Percentiles rank a stretch among this genome's conserved stretches.
phyloP scores from a whole-genome alignment of 2,113 vertebrate species.

The Panurus biarmicus region DNA sequence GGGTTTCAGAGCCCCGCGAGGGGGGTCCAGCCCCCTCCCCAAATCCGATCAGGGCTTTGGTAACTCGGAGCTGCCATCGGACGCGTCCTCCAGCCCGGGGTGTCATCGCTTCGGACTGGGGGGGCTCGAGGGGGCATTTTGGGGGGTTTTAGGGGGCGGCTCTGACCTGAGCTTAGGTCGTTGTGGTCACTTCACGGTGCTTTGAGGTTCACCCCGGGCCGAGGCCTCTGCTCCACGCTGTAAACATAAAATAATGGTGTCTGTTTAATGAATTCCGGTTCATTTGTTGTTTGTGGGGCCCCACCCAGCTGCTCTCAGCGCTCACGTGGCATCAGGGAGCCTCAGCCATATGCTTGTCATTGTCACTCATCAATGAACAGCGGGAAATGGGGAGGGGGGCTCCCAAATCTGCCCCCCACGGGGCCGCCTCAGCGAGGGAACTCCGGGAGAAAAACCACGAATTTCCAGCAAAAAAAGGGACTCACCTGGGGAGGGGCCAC shows the following conservation, averaged over 20 bases:
- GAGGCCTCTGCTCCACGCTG: fast-evolving
- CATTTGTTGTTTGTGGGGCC: fast-evolving
- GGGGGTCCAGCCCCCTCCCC: background rate
- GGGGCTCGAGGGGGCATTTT: too few species aligned
- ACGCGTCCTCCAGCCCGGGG: background rate
- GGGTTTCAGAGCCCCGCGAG: fast-evolving
- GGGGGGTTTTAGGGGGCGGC: fast-evolving
- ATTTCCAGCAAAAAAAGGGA: background rate
- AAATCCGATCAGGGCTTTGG: background rate
- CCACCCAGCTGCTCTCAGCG: background rate
- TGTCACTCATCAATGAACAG: background rate
- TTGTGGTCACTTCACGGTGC: fast-evolving
- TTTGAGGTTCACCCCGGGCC: fast-evolving
- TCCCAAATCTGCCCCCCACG: background rate
- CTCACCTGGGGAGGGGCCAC: background rate
- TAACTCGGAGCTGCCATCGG: background rate
- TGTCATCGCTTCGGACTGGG: background rate
- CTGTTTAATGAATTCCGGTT: fast-evolving
- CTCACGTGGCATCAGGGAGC: background rate
- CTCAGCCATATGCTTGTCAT: background rate
- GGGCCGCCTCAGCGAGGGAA: too few species aligned
- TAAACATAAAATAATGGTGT: fast-evolving
- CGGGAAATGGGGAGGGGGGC: fast-evolving
- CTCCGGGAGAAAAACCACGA: fast-evolving
- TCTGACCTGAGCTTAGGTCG: background rate